These are phyloP conservation scores for Ochropleura plecta DNA, from an alignment of 2,888 invertebrate species.

Conservation along the genomic window DNA sequence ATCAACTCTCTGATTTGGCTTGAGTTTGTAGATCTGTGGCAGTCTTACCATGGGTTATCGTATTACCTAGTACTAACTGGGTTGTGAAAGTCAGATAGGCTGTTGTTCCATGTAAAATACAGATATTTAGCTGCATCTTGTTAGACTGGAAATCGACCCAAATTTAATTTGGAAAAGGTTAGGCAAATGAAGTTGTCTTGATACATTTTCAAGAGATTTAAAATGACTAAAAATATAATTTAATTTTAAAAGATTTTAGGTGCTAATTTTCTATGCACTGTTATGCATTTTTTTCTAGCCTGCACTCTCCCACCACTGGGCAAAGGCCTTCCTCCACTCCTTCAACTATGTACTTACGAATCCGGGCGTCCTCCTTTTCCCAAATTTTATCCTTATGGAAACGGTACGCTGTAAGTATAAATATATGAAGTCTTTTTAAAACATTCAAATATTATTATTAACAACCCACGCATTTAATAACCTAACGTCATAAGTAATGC, in stretches of 20 bases:
- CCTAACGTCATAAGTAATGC: constrained; percentile 16
- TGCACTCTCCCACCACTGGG: too few relatives aligned
- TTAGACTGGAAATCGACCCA: neutral
- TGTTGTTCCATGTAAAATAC: neutral
- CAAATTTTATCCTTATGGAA: too few relatives aligned
- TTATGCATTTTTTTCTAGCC: neutral
- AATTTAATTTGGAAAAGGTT: neutral
- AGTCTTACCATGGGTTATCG: neutral
- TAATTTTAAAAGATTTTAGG: neutral
- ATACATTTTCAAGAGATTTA: neutral
- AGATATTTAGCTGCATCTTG: neutral
- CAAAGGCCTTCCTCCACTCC: too few relatives aligned
- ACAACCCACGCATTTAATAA: neutral
- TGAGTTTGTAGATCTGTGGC: neutral
- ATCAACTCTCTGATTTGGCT: neutral
- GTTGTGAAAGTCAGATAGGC: neutral
- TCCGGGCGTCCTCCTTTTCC: too few relatives aligned
- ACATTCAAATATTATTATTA: neutral
- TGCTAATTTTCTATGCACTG: neutral
- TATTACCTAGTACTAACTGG: neutral
- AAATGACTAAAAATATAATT: too few relatives aligned
- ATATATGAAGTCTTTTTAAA: neutral
- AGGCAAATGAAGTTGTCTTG: neutral
- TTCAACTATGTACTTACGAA: too few relatives aligned
- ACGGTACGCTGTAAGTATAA: neutral